Conservation (phyloP, 2,113 vertebrate genomes). For the Passer domesticus region DNA sequence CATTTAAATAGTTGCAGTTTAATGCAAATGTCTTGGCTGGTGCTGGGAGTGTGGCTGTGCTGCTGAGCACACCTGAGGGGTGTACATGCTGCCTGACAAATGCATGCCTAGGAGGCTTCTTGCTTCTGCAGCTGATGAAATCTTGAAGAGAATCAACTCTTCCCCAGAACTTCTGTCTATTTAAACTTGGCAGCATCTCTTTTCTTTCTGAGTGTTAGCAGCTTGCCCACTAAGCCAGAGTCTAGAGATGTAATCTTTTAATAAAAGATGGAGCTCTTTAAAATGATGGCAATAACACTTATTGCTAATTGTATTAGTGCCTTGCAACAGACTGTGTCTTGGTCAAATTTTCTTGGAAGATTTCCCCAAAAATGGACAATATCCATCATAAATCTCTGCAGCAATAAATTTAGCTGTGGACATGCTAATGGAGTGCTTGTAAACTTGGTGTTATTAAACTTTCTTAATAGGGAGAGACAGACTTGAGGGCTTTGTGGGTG, state of each 20-base stretch:
- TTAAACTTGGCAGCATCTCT: constrained; percentile 10
- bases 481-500: constrained; percentile 22
- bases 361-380: background rate
- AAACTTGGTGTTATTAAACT: background rate
- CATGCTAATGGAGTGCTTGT: background rate
- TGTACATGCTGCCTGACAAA: background rate
- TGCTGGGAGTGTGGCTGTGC: background rate
- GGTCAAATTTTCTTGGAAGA: background rate
- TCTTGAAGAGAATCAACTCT: background rate
- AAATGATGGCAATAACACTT: background rate
- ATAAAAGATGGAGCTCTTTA: background rate
- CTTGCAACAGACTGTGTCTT: background rate
- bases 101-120: background rate
- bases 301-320: background rate
- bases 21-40: background rate
- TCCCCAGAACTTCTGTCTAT: background rate
- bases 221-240: background rate
- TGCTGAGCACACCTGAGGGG: background rate
- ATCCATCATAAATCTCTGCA: background rate
- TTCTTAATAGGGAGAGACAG: constrained; percentile 40
- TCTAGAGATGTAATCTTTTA: constrained; percentile 10
- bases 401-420: constrained; percentile 22
- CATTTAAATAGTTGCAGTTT: background rate
- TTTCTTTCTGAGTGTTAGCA: constrained; percentile 6
- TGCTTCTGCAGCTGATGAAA: background rate